Evolutionary conservation across 2,113 vertebrate genomes (phyloP).

Genomic region (Calyptomena viridis): DNA sequence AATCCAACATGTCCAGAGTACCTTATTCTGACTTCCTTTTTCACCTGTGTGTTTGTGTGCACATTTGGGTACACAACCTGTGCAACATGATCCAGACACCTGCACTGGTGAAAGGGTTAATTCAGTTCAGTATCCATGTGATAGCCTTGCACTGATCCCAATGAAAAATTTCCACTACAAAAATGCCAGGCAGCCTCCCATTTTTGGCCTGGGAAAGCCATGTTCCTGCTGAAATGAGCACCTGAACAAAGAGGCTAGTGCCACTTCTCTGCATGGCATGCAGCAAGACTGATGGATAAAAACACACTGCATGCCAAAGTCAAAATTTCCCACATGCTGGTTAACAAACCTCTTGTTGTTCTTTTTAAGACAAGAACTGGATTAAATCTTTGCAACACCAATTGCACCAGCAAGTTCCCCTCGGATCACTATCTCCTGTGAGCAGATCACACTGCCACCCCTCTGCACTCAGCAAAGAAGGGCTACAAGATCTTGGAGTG

Average conservation of each 20-base stretch:
- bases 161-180: neutral
- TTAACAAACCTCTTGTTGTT: neutral
- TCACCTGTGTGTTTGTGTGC: neutral
- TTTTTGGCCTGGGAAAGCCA: conserved; percentile 4
- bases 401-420: neutral
- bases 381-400: neutral
- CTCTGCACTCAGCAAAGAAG: neutral
- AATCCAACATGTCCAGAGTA: neutral
- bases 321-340: neutral
- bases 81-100: neutral
- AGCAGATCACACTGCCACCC: neutral
- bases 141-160: neutral
- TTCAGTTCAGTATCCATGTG: neutral
- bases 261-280: neutral
- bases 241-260: neutral
- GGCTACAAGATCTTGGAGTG: neutral
- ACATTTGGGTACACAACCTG: neutral
- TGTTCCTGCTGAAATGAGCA: neutral
- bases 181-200: neutral
- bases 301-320: neutral
- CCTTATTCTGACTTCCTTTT: neutral
- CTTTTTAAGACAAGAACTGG: neutral
- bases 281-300: conserved; percentile 1
- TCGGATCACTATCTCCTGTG: neutral
- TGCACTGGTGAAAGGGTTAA: neutral